These are phyloP conservation scores for Gerris buenoi DNA, from an alignment of 1,140 invertebrate species.

Conservation along the genomic window DNA sequence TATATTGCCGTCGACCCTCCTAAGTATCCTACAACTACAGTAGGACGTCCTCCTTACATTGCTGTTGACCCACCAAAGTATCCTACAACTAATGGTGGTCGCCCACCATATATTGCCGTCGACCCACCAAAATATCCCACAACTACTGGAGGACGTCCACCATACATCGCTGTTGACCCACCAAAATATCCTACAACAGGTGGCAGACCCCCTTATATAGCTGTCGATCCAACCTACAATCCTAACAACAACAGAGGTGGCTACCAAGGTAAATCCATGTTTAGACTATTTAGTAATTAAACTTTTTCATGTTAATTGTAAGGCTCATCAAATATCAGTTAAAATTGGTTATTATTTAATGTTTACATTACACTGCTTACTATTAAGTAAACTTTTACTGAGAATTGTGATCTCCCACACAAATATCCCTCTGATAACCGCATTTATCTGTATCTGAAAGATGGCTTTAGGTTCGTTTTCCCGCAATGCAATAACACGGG, in stretches of 20 bases:
- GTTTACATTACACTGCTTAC: too few species aligned
- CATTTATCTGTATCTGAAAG: too few species aligned
- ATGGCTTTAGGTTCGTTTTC: too few species aligned
- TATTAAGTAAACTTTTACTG: too few species aligned
- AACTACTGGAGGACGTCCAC: too few species aligned
- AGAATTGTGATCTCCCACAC: too few species aligned
- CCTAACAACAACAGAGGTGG: not conserved
- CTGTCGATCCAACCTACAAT: not conserved
- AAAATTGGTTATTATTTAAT: too few species aligned
- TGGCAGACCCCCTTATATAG: not conserved
- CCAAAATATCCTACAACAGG: not conserved
- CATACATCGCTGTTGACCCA: not conserved
- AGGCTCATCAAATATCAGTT: too few species aligned
- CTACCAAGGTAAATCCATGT: not conserved
- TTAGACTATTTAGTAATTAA: too few species aligned
- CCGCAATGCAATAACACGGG: too few species aligned
- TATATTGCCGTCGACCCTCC: not conserved
- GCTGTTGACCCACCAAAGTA: not conserved
- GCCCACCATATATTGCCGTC: not conserved
- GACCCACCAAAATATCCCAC: not conserved
- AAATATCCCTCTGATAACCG: too few species aligned
- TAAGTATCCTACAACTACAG: not conserved
- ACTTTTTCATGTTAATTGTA: too few species aligned
- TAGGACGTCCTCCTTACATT: not conserved
- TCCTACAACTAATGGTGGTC: not conserved